These are phyloP conservation scores for Apotomis betuletana DNA, from an alignment of 2,888 invertebrate species.

Conservation along the genomic window DNA sequence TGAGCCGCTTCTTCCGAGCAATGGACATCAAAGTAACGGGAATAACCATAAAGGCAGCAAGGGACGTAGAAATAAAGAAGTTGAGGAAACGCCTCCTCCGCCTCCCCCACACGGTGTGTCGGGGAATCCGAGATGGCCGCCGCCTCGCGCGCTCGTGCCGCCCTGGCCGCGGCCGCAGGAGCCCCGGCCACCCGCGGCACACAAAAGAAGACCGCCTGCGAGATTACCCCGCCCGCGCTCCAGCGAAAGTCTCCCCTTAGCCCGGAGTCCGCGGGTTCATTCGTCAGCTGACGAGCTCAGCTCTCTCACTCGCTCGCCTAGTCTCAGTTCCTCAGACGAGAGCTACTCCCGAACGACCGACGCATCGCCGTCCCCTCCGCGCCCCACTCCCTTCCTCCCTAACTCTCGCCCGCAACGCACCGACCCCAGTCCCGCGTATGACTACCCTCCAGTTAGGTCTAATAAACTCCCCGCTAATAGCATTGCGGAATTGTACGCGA, in stretches of 20 bases:
- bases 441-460: slow-evolving; percentile 84
- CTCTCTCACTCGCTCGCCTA: slow-evolving; percentile 91
- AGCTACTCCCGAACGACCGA: slow-evolving; percentile 92
- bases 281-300: slow-evolving; percentile 93
- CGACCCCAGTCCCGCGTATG: slow-evolving; percentile 80
- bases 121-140: slow-evolving; percentile 79
- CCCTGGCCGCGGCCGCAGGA: slow-evolving; percentile 78
- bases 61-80: slow-evolving; percentile 72
- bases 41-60: slow-evolving; percentile 78
- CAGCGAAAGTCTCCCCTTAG: slow-evolving; percentile 86
- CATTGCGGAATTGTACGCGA: slow-evolving; percentile 72
- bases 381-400: slow-evolving; percentile 81
- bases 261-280: slow-evolving; percentile 85
- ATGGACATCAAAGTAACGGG: slow-evolving; percentile 68
- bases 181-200: slow-evolving; percentile 67
- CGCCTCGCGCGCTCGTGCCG: slow-evolving; percentile 84
- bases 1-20: slow-evolving; percentile 82
- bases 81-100: slow-evolving; percentile 76
- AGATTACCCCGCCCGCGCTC: slow-evolving; percentile 86
- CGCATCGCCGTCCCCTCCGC: slow-evolving; percentile 85
- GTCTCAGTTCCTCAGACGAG: slow-evolving; percentile 92
- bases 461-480: slow-evolving; percentile 67
- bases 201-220: slow-evolving; percentile 70
- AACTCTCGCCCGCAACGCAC: slow-evolving; percentile 75
- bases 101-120: slow-evolving; percentile 69